Base-by-base conservation (phyloP, 2,113 vertebrate genomes). In the Polypterus bichir region DNA sequence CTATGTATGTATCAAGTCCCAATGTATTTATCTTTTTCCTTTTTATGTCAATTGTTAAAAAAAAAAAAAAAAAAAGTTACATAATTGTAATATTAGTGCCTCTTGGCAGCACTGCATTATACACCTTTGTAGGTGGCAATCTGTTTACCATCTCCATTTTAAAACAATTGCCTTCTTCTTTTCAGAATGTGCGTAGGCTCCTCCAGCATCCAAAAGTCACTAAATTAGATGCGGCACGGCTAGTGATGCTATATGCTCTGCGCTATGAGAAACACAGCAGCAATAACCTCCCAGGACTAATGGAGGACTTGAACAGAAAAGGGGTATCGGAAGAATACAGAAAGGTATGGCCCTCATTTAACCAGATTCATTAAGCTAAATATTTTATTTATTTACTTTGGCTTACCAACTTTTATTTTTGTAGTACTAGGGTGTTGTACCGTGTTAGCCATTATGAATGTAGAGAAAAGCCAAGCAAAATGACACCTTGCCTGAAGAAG, bases 241-340 rank as follows among this genome's bases (percentile, higher is more conserved):
- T 97, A 51, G 93, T 97, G 64, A 93, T 90, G 89, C 89, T 98
- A 0, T 97, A 98, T 3, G 93, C 94, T 1, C 81, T 98, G 59
- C 87, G 87, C 63, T 97, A 97, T 1, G 93, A 98, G n/a, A 78
- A 88, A 10, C 93, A 97, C 82, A 88, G 85, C 84, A 91, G 79
- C 81, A 91, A 75, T 61, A 76, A 87, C 71, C 85, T 97, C 3
- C 80, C 88, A 0, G 80, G 81, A 0, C 82, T 97, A 46, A 70
- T 92, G 80, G 71, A 84, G 0, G 91, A 94, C 10, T 91, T 98
- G 59, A 82, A 73, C 66, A 69, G 71, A 66, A 82, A 78, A 9
- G 91, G 93, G 0, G 89, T 93, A 48, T 78, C 83, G 0, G 94
- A 95, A n/a, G 83, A 78, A 1, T 85, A 91, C 65, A 83, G 88